Conservation (phyloP, 2,888 invertebrate species). For the Hylaea fasciaria region DNA sequence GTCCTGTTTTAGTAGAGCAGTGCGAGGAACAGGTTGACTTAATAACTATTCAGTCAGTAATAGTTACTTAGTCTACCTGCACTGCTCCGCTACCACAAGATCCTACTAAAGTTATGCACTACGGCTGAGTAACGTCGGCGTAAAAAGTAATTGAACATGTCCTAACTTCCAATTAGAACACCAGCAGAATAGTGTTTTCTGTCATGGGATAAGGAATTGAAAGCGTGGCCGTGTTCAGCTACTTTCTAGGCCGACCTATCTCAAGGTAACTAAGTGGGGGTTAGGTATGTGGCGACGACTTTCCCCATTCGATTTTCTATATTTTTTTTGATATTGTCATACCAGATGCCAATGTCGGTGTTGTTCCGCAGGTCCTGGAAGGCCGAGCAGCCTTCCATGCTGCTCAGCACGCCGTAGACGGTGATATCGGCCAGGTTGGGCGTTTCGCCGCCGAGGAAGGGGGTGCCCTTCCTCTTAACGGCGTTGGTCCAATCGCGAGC, state of each 20-base stretch:
- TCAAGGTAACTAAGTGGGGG: constrained; percentile 29
- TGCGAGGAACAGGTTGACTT: no score
- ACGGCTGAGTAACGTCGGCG: no score
- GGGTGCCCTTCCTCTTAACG: constrained; percentile 87
- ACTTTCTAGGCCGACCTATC: neutral
- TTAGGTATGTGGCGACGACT: constrained; percentile 56
- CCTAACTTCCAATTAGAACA: no score
- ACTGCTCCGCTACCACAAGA: no score
- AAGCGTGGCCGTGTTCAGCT: no score
- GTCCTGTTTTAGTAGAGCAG: no score
- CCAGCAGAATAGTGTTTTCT: no score
- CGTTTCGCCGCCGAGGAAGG: constrained; percentile 93
- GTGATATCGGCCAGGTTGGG: constrained; percentile 97
- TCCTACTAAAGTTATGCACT: no score
- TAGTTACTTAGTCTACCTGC: no score
- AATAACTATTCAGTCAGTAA: no score
- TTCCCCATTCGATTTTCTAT: constrained; percentile 86
- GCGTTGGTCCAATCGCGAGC: constrained; percentile 91
- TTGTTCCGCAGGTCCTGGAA: constrained; percentile 91
- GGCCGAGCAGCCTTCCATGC: constrained; percentile 96
- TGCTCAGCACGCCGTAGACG: constrained; percentile 94
- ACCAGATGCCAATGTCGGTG: constrained; percentile 92
- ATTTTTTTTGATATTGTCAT: constrained; percentile 88
- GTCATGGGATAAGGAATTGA: no score
- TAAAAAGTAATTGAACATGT: no score